Conservation (phyloP, 2,888 invertebrate species). For the Cacoxenus indagator region DNA sequence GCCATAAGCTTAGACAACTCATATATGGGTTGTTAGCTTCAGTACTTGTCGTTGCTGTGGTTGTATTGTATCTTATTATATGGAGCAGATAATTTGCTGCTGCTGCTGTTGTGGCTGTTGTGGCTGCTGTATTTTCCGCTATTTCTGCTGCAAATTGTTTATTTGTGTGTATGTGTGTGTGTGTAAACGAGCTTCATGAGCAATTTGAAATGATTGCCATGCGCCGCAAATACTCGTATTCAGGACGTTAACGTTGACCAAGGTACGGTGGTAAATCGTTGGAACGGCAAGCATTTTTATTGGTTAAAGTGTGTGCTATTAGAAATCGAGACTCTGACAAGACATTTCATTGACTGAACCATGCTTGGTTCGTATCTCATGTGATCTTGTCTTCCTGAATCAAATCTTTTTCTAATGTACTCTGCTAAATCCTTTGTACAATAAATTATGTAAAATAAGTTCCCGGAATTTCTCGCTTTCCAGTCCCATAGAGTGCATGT, state of each 20-base stretch:
- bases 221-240: not conserved
- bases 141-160: slow-evolving; percentile 4
- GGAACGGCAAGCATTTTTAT: too few relatives aligned
- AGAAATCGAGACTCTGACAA: too few relatives aligned
- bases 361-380: too few relatives aligned
- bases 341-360: too few relatives aligned
- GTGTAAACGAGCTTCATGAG: slow-evolving; percentile 7
- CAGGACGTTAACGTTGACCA: not conserved
- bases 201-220: slow-evolving; percentile 10
- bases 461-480: too few relatives aligned
- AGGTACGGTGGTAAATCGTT: not conserved
- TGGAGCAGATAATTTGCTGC: slow-evolving; percentile 21
- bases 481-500: too few relatives aligned
- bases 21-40: not conserved
- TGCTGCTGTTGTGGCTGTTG: slow-evolving; percentile 3
- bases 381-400: too few relatives aligned
- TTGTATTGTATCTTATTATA: slow-evolving; percentile 3
- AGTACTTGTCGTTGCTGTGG: too few relatives aligned
- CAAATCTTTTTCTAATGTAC: too few relatives aligned
- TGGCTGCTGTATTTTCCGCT: not conserved
- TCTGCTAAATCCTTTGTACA: too few relatives aligned
- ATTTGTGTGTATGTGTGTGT: not conserved
- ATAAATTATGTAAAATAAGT: too few relatives aligned
- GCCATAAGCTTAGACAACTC: slow-evolving; percentile 10
- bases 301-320: too few relatives aligned